Evolutionary conservation across 2,113 vertebrate genomes (phyloP).

Genomic region (Bubo blakistoni): DNA sequence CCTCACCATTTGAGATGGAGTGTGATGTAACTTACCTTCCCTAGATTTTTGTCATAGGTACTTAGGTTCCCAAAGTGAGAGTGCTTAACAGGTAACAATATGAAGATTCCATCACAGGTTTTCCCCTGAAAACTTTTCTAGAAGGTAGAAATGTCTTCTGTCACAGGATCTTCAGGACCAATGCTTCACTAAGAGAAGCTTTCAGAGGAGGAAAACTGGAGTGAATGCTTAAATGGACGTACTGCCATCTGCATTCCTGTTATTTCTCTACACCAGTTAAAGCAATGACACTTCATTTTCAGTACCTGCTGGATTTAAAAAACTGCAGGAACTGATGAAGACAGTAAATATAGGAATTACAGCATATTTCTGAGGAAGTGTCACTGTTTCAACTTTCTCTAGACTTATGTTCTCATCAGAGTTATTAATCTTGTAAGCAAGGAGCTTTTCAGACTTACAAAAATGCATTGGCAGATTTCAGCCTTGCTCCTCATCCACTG

Average conservation of each 20-base stretch:
- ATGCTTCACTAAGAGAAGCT: not conserved
- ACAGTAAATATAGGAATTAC: not conserved
- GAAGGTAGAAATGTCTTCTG: not conserved
- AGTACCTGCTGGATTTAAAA: not conserved
- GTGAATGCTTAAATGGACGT: not conserved
- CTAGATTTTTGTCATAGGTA: not conserved
- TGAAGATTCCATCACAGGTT: not conserved
- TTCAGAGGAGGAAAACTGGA: not conserved
- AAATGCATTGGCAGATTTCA: not conserved
- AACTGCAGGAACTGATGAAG: not conserved
- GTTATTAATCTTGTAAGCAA: not conserved
- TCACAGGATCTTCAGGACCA: not conserved
- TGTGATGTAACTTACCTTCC: not conserved
- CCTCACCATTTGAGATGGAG: not conserved
- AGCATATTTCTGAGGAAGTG: not conserved
- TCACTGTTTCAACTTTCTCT: not conserved
- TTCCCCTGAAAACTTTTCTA: not conserved
- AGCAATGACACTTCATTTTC: not conserved
- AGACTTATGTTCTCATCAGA: not conserved
- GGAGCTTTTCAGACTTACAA: not conserved
- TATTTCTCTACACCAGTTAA: not conserved
- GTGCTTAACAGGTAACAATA: not conserved
- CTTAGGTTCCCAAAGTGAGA: not conserved
- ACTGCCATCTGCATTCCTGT: not conserved
- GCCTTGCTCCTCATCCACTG: not conserved